A percentile compares a stretch with the other conserved stretches of the same genome.
Evolutionary conservation across 2,113 vertebrate species (phyloP).

Genomic region (Charadrius vociferus): DNA sequence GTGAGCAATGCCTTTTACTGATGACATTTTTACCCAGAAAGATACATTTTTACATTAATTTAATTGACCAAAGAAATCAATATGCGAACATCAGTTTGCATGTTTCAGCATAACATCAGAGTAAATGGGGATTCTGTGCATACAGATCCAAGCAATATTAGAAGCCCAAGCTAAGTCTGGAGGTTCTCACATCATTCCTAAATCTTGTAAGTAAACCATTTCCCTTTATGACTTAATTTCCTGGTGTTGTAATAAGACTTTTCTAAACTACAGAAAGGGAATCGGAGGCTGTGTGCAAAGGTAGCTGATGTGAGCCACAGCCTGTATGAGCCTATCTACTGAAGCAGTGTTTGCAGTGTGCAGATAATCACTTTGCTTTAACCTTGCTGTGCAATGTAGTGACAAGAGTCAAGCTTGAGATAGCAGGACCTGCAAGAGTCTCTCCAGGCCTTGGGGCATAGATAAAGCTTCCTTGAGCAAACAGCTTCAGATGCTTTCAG

Average conservation of each 20-base stretch:
- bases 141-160: not conserved
- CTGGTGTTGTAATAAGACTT: not conserved
- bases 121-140: not conserved
- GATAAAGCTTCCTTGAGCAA: not conserved
- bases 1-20: not conserved
- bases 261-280: not conserved
- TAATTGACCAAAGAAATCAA: not conserved
- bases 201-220: not conserved
- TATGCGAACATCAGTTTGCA: not conserved
- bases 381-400: not conserved
- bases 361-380: not conserved
- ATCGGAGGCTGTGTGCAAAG: not conserved
- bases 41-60: not conserved
- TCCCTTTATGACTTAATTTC: not conserved
- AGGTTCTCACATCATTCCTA: not conserved
- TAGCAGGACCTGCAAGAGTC: not conserved
- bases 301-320: not conserved
- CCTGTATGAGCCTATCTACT: fast-evolving
- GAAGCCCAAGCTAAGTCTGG: not conserved
- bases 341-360: not conserved
- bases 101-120: not conserved
- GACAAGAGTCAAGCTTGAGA: not conserved
- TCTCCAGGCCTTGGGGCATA: not conserved
- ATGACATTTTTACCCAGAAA: not conserved
- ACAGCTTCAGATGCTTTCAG: not conserved